Base-by-base conservation (phyloP, 2,888 invertebrate genomes). In the Hetaerina titia region DNA sequence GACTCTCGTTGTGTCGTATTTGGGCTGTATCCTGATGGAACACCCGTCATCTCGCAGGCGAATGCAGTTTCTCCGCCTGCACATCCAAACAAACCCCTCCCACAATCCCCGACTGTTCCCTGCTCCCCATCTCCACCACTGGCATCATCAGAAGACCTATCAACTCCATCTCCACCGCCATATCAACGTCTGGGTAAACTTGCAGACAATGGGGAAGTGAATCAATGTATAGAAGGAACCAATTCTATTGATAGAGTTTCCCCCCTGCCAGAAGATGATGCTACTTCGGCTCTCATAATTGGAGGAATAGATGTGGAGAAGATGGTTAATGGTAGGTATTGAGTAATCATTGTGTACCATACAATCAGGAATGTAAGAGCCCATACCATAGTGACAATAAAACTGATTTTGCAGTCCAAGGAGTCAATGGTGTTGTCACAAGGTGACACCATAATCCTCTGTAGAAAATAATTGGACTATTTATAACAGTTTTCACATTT, bases 1-100 rank as follows among this genome's bases (percentile, higher is more conserved):
- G 99, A 99, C 96, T 99, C 99, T 0, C 97, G 99, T 95, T 98
- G 98, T 95, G 98, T 99, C 96, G 97, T 99, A 96, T 98, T 99
- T 97, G 98, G 99, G 0, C 98, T 98, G 0, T 96, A 96, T 95
- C 95, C 96, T 0, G 96, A 96, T 95, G 96, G 97, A 94, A 96
- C 96, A 4, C 95, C 95, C 11, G 92, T 92, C 69, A 69, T 69
- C n/a, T 69, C 92, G 22, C 92, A 92, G 69, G 56, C 56, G 22
- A 56, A 45, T 92, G 11, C 56, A 69, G 56, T 69, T 74, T 57
- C 92, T 56, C 57, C 92, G 9, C n/a, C 69, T 4, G 74, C 25
- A 2, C 64, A 45, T 6, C 56, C 64, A 22, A 64, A 45, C 63
- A 60, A 60, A 9, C 69, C 92, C 11, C 19, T 69, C 56, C 92